Conservation (phyloP, 2,888 invertebrate genomes). For the Bellardia pandia region DNA sequence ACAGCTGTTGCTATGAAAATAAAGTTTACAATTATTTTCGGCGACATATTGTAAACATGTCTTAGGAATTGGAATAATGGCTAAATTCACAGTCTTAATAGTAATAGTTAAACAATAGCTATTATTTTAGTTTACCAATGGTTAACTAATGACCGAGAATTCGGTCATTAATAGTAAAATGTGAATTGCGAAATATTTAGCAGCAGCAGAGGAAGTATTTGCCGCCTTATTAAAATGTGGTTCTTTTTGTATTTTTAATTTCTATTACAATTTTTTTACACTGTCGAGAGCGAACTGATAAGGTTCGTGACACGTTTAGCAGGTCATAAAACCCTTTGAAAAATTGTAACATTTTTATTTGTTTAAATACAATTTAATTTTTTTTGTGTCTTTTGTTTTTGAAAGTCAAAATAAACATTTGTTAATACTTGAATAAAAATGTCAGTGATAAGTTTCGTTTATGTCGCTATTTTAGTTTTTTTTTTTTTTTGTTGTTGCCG, state of each 20-base stretch:
- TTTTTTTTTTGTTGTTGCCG: not conserved
- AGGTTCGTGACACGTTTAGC: conserved; percentile 57
- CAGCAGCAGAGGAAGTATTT: not conserved
- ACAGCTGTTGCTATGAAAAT: too few relatives aligned
- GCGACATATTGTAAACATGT: too few relatives aligned
- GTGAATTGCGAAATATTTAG: conserved; percentile 49
- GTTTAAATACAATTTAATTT: conserved; percentile 29
- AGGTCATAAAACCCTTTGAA: conserved; percentile 61
- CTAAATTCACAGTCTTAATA: too few relatives aligned
- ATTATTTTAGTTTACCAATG: too few relatives aligned
- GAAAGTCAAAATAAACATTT: conserved; percentile 50
- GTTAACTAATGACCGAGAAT: too few relatives aligned
- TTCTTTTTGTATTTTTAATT: conserved; percentile 21
- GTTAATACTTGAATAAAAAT: conserved; percentile 52
- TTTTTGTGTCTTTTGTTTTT: conserved; percentile 28
- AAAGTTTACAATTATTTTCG: too few relatives aligned
- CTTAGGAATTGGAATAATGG: too few relatives aligned
- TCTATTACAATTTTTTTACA: conserved; percentile 46
- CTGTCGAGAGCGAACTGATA: conserved; percentile 28
- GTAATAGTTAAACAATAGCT: too few relatives aligned
- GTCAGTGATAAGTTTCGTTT: conserved; percentile 51
- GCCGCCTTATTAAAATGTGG: not conserved
- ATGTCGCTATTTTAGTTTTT: not conserved
- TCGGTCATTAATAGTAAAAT: conserved; percentile 41
- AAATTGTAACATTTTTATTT: conserved; percentile 44